Base-by-base conservation (phyloP, 2,113 vertebrate species). In the Gymnorhina tibicen region DNA sequence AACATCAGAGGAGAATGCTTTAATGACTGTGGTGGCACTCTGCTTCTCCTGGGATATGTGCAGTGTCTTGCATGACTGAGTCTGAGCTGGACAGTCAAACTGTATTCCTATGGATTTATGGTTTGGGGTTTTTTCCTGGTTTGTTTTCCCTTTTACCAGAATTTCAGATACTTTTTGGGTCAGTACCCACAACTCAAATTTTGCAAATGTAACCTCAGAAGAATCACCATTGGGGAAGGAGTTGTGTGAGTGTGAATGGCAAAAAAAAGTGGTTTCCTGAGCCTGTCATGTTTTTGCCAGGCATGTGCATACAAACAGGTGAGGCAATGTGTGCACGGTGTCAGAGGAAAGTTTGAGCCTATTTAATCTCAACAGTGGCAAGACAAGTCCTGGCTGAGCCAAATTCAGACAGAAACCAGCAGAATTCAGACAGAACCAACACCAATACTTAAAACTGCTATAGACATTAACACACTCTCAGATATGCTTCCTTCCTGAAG, bases 291-390 rank as follows among this genome's bases (percentile, higher is more conserved):
- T 30, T 89, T 64, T 67, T 52, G 69, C 56, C 75, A 52, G 33
- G 42, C 42, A 41, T 2, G 8, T 0, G 0, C 13, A 46, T 19
- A 37, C 7, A 26, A 85, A 53, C 0, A 5, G 67, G 20, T 27
- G 37, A 82, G 66, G 37, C 42, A 70, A 37, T 1, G 15, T 3
- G 21, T 24, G 15, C 33, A 11, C 1, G 10, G 41, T 42, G 35
- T 44, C 49, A 79, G 63, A 73, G 55, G 20, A 76, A 59, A 80
- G 50, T 55, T 20, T 59, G 63, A 69, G n/a, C 30, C 67, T 55
- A 62, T 69, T 82, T 66, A 62, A 79, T 26, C 60, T 74, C 67
- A 44, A 13, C 21, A 64, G 23, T 39, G 30, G 21, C 22, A 88
- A 69, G 39, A 58, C 8, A 20, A 85, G 39, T 46, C 64, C 46